Conservation (phyloP, 2,888 invertebrate species). For the Aromia moschata region DNA sequence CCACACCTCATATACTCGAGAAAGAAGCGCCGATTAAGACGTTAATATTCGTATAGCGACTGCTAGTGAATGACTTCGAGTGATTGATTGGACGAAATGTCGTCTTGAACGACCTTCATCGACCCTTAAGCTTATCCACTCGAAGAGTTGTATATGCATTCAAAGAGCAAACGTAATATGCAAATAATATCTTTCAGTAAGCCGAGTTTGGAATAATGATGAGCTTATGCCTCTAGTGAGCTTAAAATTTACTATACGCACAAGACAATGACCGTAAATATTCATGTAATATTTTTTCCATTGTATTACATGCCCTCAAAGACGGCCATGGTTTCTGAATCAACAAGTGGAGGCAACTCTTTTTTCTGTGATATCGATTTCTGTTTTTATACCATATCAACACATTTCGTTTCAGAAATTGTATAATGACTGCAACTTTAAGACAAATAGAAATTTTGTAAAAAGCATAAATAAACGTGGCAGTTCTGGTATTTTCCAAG, state of each 20-base stretch:
- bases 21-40: not conserved
- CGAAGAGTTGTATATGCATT: constrained; percentile 17
- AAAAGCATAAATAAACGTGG: too few relatives aligned
- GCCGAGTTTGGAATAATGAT: constrained; percentile 12
- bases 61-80: constrained; percentile 5
- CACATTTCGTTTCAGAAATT: too few relatives aligned
- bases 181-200: constrained; percentile 20
- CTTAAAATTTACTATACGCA: constrained; percentile 17
- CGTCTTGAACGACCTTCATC: constrained; percentile 15
- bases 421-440: too few relatives aligned
- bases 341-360: too few relatives aligned
- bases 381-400: too few relatives aligned
- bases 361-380: too few relatives aligned
- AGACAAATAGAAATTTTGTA: too few relatives aligned
- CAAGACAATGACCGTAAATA: constrained; percentile 1
- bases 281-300: not conserved
- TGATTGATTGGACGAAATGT: constrained; percentile 4
- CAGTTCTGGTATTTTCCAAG: too few relatives aligned
- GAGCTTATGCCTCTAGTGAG: not conserved
- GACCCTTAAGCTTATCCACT: constrained; percentile 6
- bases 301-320: too few relatives aligned
- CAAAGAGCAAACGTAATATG: constrained; percentile 21
- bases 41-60: constrained; percentile 7
- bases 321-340: too few relatives aligned
- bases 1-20: too few relatives aligned